Base-by-base conservation (phyloP, 2,113 vertebrate species). In the Tragelaphus imberbis region DNA sequence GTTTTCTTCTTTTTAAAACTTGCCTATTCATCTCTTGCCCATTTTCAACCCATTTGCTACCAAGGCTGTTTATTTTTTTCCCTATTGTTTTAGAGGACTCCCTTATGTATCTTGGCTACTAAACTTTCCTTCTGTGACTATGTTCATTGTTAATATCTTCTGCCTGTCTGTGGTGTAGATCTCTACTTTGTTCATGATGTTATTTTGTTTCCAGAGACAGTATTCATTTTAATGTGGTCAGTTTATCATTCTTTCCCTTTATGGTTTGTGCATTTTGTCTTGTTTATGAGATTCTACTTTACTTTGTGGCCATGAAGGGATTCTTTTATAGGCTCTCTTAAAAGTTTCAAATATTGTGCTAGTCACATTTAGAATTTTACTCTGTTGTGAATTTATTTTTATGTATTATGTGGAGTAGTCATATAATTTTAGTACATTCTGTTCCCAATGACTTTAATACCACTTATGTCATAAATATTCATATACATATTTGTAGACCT, bases 201-300 rank as follows among this genome's bases (percentile, higher is more conserved):
- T 88, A 28, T 61, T 95, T 94, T 91, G 55, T 88, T 86, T 59
- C 87, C 92, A 97, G 7, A 59, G 92, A 91, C 84, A 82, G 89
- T 97, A 68, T 93, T 94, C 84, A 95, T 94, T 94, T 97, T 94
- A 86, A 28, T 55, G 6, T 68, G 59, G 61, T 91, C 61, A 86
- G 58, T 93, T 91, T 93, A 89, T 93, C 93, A 94, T 77, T 86
- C 79, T 89, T 68, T 95, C 97, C 80, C 84, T 91, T 96, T 91
- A 68, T 82, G 49, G 51, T 56, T 95, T 89, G n/a, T 95, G 14
- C n/a, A n/a, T 97, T 96, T 81, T 91, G 51, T 84, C 84, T 82
- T 95, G 55, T 95, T 95, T 93, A 81, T 89, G 65, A 96, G 96
- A 95, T 95, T 81, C 33, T 3, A 36, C 36, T 90, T 96, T 87